These are phyloP conservation scores for Callosobruchus maculatus DNA, from an alignment of 2,888 invertebrate genomes.

Conservation along the genomic window DNA sequence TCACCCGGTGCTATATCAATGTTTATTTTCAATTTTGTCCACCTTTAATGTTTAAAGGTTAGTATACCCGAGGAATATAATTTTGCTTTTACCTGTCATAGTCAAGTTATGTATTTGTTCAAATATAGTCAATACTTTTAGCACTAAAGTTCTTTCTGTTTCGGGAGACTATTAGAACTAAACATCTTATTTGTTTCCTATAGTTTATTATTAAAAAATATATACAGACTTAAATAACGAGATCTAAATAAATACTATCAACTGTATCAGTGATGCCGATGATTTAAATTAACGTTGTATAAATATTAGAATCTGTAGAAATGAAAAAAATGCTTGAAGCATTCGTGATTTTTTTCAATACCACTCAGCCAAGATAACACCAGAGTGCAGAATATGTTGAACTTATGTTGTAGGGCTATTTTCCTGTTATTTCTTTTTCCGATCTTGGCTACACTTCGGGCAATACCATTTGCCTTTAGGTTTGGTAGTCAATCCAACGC, in stretches of 20 bases:
- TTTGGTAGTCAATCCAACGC: constrained; percentile 85
- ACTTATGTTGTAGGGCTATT: neutral
- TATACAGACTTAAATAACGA: neutral
- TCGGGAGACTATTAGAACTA: no score
- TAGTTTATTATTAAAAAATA: neutral
- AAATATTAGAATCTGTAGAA: neutral
- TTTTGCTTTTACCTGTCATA: no score
- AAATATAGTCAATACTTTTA: no score
- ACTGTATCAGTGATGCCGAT: neutral
- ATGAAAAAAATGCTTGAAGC: neutral
- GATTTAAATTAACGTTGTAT: no score
- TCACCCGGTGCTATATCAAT: no score
- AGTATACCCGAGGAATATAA: no score
- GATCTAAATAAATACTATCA: neutral
- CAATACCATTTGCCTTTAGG: constrained; percentile 97
- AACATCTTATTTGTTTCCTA: neutral
- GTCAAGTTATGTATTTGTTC: no score
- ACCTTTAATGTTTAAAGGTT: no score
- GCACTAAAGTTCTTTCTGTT: no score
- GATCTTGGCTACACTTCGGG: constrained; percentile 82
- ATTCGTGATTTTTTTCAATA: neutral
- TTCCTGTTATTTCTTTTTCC: constrained; percentile 69
- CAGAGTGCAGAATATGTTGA: no score
- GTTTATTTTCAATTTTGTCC: no score
- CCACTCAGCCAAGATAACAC: neutral